Base-by-base conservation (phyloP, 2,888 invertebrate species). In the Steinernema hermaphroditum region DNA sequence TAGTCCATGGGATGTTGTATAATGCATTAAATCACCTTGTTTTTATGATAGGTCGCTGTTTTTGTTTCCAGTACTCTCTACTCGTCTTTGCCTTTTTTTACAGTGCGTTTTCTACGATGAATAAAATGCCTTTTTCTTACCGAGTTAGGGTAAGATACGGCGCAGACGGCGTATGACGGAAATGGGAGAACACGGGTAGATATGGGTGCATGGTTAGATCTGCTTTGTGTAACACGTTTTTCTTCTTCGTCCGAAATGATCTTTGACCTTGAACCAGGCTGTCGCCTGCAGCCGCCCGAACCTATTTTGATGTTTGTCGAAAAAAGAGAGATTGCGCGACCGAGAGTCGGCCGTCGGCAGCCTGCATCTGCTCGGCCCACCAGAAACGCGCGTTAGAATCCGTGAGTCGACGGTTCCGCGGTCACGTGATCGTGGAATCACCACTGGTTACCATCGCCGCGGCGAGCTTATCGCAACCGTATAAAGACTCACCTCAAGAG, bases 371-470 rank as follows among this genome's bases (percentile, higher is more conserved):
- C 29, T 62, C 62, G 29, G 62, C 62, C 62, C 62, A 62, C 32
- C 62, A 32, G 46, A 62, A 62, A 62, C 62, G 32, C 62, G 62
- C 27, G 62, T 32, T 32, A 14, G 62, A 32, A 62, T 62, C 62
- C 62, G 29, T 32, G n/a, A 32, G 62, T 32, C 62, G 12, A 32
- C 27, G 62, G 29, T 62, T 62, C 19, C 37, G 37, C 12, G 37
- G 62, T 32, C 62, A 62, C 62, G 62, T 62, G 62, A 62, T 62
- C 62, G 32, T 32, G 32, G 62, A 62, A 62, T 62, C 62, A 62
- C 32, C 29, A 50, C 24, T 50, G 50, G 22, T 50, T 50, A 32
- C 62, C 62, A 62, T 2, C 27, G 62, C 62, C 27, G 62, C 62
- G 32, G 16, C 62, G 62, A 62, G 62, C 62, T 62, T 62, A 62